These are phyloP conservation scores for Nerophis ophidion DNA, from an alignment of 2,113 vertebrate genomes.

Conservation along the genomic window DNA sequence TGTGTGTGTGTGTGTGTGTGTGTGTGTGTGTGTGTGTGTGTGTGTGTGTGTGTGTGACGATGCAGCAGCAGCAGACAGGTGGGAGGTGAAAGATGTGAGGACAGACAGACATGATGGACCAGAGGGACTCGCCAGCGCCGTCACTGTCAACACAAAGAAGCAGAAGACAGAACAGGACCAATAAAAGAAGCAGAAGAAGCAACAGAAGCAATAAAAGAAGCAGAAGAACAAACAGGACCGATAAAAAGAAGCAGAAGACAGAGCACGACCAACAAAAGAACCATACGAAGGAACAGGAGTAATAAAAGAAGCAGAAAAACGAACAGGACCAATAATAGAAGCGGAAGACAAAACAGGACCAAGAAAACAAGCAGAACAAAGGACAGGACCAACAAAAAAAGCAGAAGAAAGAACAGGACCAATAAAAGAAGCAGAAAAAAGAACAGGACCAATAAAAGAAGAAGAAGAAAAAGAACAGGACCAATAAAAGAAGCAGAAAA, in stretches of 20 bases:
- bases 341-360: too few species aligned
- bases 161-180: constrained; percentile 41
- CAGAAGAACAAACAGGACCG: neutral
- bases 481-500: too few species aligned
- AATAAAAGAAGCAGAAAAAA: constrained; percentile 28
- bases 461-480: too few species aligned
- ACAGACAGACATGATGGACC: constrained; percentile 49
- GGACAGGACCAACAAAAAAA: too few species aligned
- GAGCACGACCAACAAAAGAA: too few species aligned
- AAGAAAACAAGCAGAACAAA: too few species aligned
- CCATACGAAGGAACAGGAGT: constrained; percentile 37
- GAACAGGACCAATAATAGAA: too few species aligned
- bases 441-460: too few species aligned
- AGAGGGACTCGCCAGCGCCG: constrained; percentile 52
- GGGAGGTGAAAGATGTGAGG: constrained; percentile 30
- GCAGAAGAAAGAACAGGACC: too few species aligned
- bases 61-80: constrained; percentile 4
- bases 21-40: too few species aligned
- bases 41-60: too few species aligned
- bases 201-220: constrained; percentile 26
- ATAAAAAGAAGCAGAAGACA: constrained; percentile 1
- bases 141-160: constrained; percentile 71
- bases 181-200: constrained; percentile 44
- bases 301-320: constrained; percentile 3
- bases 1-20: too few species aligned